A percentile compares a stretch with the other conserved stretches of the same genome.
These are phyloP conservation scores for Coptotermes formosanus DNA, from an alignment of 1,140 invertebrate species.

Conservation along the genomic window DNA sequence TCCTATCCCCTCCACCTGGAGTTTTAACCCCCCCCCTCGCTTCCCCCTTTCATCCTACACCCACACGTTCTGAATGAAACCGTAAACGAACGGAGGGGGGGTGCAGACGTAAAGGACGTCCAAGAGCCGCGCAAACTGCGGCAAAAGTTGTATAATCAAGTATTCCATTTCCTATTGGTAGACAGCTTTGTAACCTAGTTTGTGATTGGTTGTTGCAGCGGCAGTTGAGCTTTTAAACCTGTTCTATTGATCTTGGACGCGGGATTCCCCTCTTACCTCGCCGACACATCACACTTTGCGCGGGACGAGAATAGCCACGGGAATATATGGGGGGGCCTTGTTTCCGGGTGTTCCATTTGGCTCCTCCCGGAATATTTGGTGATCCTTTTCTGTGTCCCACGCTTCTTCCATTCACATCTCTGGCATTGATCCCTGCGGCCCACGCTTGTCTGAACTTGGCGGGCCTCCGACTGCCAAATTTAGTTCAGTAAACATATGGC, in stretches of 20 bases:
- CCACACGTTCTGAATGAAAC: constrained; percentile 63
- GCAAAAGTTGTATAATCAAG: constrained; percentile 1
- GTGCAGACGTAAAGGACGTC: constrained; percentile 28
- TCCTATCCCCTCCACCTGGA: constrained; percentile 45
- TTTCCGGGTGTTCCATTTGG: constrained; percentile 9
- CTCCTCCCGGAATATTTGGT: neutral
- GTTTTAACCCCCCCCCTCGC: constrained; percentile 37
- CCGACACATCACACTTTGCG: neutral
- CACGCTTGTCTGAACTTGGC: neutral
- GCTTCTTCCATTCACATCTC: neutral
- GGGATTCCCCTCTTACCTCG: neutral
- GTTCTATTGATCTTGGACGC: constrained; percentile 15
- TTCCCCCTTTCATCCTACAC: constrained; percentile 41
- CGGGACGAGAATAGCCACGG: neutral
- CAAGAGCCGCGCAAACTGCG: constrained; percentile 1
- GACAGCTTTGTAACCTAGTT: neutral
- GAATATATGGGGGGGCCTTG: neutral
- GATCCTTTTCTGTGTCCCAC: neutral
- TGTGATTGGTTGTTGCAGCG: neutral
- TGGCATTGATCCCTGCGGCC: neutral
- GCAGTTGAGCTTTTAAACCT: constrained; percentile 1
- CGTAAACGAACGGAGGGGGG: constrained; percentile 37
- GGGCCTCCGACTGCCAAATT: neutral
- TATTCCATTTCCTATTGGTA: constrained; percentile 1
- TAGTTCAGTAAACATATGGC: constrained; percentile 12